Base-by-base conservation (phyloP, 2,888 invertebrate species). In the Rotaria socialis region DNA sequence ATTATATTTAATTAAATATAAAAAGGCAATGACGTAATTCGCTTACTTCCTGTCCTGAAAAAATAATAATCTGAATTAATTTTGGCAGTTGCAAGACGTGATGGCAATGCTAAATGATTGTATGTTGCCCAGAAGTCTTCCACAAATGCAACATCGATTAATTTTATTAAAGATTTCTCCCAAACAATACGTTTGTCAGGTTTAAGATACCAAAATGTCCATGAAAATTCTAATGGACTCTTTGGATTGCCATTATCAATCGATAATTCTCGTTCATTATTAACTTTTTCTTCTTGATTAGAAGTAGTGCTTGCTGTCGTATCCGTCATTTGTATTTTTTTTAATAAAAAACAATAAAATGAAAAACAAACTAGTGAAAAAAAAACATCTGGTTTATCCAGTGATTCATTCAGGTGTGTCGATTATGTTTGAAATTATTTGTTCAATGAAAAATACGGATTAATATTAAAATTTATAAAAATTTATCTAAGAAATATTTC, bases 71-170 rank as follows among this genome's bases (percentile, higher is more conserved):
- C 80, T 11, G 47, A 80, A 47, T 80, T 80, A 14, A 14, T 24
- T 80, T 47, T 80, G 19, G 11, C 24, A n/a, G 47, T 24, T 24
- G 85, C 85, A 27, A 85, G n/a, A 22, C n/a, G 19, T 11, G 85
- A 52, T 60, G 85, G 85, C 10, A 43, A n/a, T 56, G 41, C 41
- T 60, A 85, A 85, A 60, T 85, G 58, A 60, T 85, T 85, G 22
- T 11, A 85, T 41, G 85, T 85, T 22, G 85, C 56, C 85, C 85
- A 85, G 27, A 85, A 85, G 24, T 85, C 85, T 85, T 85, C 85
- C 0, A 85, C 58, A 55, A 47, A 55, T 35, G 24, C 55, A 35
- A 85, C 27, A 60, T 85, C 85, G 11, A 85, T 85, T 24, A 85
- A n/a, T 85, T 55, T 41, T 24, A 58, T 55, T 55, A 85, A 41